A percentile compares a stretch with the other conserved stretches of the same genome.
Evolutionary conservation across 2,113 vertebrate genomes (phyloP).

Genomic region (Hippotragus niger): DNA sequence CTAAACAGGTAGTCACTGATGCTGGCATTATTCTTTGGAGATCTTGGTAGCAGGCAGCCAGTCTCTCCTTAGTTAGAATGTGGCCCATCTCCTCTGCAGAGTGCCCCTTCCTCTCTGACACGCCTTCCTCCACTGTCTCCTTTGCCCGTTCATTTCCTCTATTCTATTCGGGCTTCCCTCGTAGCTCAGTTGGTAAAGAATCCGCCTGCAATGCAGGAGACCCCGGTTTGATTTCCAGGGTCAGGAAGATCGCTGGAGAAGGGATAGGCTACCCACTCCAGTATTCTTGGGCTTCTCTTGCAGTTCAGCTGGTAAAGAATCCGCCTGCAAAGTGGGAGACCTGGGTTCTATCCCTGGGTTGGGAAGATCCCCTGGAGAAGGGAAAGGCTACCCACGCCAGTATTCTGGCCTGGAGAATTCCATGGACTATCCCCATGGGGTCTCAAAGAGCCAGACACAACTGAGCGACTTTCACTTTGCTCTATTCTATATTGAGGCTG

Average conservation of each 20-base stretch:
- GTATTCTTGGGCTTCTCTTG: background rate
- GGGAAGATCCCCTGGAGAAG: background rate
- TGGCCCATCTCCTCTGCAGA: background rate
- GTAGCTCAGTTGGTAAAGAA: background rate
- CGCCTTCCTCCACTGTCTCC: background rate
- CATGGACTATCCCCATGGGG: background rate
- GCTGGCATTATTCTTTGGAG: background rate
- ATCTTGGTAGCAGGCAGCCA: background rate
- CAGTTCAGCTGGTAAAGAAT: background rate
- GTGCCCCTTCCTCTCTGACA: background rate
- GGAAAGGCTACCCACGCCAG: background rate
- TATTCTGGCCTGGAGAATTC: background rate
- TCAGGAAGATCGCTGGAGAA: background rate
- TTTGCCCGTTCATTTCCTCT: background rate
- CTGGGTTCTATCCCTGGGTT: background rate
- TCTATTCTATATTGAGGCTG: background rate
- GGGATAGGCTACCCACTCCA: background rate
- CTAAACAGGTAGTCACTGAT: background rate
- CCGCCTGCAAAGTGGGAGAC: background rate
- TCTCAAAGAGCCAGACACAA: rapidly evolving
- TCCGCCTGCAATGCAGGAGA: background rate
- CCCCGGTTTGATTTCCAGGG: background rate
- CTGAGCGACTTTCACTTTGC: background rate
- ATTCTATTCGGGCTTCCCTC: background rate
- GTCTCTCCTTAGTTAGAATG: background rate